These are phyloP conservation scores for Steatocranus sp. DNA, from an alignment of 2,797 vertebrate genomes.

Conservation along the genomic window DNA sequence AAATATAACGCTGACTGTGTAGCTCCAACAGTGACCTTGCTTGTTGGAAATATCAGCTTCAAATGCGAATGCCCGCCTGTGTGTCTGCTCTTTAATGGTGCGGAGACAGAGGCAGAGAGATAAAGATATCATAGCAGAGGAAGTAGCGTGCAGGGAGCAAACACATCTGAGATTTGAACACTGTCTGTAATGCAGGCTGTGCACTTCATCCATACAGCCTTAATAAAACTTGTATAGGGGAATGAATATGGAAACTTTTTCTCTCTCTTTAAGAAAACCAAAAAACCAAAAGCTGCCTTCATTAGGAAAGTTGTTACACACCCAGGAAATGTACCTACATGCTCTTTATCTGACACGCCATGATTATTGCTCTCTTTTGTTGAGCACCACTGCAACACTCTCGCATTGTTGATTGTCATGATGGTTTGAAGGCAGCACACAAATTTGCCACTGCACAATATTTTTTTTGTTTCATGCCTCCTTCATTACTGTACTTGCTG, in stretches of 20 bases:
- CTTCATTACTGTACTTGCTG: neutral
- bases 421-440: neutral
- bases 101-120: slow-evolving; percentile 6
- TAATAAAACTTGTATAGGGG: neutral
- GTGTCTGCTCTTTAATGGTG: slow-evolving; percentile 15
- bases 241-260: neutral
- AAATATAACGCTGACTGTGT: neutral
- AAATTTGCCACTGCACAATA: neutral
- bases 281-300: neutral
- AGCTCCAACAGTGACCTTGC: slow-evolving; percentile 35
- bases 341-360: neutral
- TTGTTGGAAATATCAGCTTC: slow-evolving; percentile 37
- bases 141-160: neutral
- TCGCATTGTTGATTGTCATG: neutral
- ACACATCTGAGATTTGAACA: slow-evolving; percentile 2
- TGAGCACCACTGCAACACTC: neutral
- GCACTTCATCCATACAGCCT: neutral
- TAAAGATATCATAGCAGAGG: slow-evolving; percentile 11
- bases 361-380: neutral
- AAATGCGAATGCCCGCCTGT: slow-evolving; percentile 8
- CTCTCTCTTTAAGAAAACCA: neutral
- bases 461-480: neutral
- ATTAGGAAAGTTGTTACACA: neutral
- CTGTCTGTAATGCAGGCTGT: neutral
- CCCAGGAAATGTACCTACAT: neutral